A percentile compares a stretch with the other conserved stretches of the same genome.
phyloP scores from a whole-genome alignment of 2,888 invertebrate genomes.

The Phanerotoma sp. region DNA sequence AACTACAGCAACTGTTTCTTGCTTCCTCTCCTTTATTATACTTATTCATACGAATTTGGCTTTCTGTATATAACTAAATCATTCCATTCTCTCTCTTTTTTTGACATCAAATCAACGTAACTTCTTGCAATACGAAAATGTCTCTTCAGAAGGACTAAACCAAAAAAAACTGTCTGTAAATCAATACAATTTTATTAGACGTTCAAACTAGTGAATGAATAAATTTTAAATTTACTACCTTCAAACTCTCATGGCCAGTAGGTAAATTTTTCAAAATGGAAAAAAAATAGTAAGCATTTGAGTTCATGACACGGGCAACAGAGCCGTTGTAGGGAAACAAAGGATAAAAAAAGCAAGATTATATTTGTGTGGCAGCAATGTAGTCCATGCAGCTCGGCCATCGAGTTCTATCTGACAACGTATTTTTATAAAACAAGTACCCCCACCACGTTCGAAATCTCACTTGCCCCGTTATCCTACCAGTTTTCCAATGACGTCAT shows the following conservation, averaged over 20 bases:
- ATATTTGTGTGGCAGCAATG: slow-evolving; percentile 28
- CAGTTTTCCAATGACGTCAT: slow-evolving; percentile 51
- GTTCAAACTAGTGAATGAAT: no score
- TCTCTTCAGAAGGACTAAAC: no score
- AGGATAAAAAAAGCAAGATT: slow-evolving; percentile 13
- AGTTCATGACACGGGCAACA: neutral
- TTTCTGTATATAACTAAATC: no score
- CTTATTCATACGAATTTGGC: slow-evolving; percentile 6
- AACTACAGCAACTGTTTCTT: slow-evolving; percentile 39
- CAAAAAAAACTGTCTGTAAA: no score
- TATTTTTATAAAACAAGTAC: slow-evolving; percentile 47
- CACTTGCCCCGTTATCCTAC: slow-evolving; percentile 37
- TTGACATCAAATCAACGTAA: no score
- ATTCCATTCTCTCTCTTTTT: neutral
- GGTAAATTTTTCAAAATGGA: no score
- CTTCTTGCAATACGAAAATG: no score
- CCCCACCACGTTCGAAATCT: slow-evolving; percentile 27
- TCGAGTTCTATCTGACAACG: slow-evolving; percentile 47
- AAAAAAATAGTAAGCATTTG: no score
- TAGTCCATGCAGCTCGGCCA: slow-evolving; percentile 42
- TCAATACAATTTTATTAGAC: no score
- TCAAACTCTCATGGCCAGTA: no score
- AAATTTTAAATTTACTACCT: no score
- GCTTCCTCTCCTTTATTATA: slow-evolving; percentile 13
- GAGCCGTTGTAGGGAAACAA: neutral